Evolutionary conservation across 2,797 vertebrate genomes (phyloP).

Genomic region (Anas bahamensis): DNA sequence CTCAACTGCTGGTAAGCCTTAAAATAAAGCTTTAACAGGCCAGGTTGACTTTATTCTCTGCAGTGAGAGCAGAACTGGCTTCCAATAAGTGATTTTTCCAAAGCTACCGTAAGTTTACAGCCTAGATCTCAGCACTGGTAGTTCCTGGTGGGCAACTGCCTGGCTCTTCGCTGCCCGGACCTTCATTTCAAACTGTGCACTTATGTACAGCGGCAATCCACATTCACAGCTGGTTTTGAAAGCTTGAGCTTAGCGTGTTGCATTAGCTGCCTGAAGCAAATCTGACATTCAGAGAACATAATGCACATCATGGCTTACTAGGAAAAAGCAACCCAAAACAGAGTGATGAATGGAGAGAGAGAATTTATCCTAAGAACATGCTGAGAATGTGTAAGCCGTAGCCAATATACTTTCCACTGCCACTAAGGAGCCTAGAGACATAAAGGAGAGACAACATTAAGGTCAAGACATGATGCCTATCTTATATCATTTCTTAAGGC

Average conservation of each 20-base stretch:
- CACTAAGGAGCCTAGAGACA: background rate
- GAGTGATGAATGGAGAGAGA: background rate
- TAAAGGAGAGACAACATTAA: background rate
- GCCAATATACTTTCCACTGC: background rate
- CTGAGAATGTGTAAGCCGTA: background rate
- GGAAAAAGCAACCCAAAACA: background rate
- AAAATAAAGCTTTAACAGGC: background rate
- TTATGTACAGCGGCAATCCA: background rate
- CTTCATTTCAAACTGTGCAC: background rate
- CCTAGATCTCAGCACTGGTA: background rate
- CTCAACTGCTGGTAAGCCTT: background rate
- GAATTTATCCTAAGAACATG: background rate
- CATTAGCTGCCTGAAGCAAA: background rate
- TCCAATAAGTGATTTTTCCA: background rate
- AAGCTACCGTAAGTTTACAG: background rate
- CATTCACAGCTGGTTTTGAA: background rate
- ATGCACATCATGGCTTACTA: background rate
- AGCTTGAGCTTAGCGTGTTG: background rate
- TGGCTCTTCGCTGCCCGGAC: background rate
- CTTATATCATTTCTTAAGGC: background rate
- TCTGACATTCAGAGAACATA: background rate
- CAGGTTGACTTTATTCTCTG: background rate
- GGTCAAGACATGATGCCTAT: background rate
- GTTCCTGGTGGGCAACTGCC: background rate
- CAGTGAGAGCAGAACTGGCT: background rate